phyloP scores from a whole-genome alignment of 2,113 vertebrate genomes.

The Menura novaehollandiae region DNA sequence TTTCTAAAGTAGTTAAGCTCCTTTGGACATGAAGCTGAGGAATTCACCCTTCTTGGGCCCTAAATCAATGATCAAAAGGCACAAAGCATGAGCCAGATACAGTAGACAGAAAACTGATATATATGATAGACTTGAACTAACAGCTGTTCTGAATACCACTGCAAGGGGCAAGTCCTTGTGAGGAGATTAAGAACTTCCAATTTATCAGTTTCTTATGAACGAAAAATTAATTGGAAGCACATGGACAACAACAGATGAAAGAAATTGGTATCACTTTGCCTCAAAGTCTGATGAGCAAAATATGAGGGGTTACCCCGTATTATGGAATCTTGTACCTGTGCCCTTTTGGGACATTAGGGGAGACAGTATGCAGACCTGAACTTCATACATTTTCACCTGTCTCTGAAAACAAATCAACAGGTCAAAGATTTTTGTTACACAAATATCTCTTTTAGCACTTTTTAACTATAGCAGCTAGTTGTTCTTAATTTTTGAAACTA shows the following conservation, averaged over 20 bases:
- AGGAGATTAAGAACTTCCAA: background rate
- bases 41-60: background rate
- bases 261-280: background rate
- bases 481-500: background rate
- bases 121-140: background rate
- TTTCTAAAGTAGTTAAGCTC: background rate
- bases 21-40: background rate
- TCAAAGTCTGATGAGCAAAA: background rate
- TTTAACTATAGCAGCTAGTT: background rate
- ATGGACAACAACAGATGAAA: background rate
- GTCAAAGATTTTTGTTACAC: background rate
- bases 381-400: background rate
- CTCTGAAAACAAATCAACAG: background rate
- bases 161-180: background rate
- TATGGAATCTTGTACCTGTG: background rate
- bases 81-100: background rate
- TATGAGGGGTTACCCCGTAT: background rate
- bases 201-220: conserved; percentile 22
- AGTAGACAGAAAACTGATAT: background rate
- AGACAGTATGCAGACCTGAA: background rate
- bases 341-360: background rate
- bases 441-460: background rate
- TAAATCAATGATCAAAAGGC: background rate
- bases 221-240: conserved; percentile 26
- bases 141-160: background rate